Evolutionary conservation across 2,888 invertebrate genomes (phyloP), one percentile per base, ranked within the genome.

Genomic region (Drosophila emarginata): DNA sequence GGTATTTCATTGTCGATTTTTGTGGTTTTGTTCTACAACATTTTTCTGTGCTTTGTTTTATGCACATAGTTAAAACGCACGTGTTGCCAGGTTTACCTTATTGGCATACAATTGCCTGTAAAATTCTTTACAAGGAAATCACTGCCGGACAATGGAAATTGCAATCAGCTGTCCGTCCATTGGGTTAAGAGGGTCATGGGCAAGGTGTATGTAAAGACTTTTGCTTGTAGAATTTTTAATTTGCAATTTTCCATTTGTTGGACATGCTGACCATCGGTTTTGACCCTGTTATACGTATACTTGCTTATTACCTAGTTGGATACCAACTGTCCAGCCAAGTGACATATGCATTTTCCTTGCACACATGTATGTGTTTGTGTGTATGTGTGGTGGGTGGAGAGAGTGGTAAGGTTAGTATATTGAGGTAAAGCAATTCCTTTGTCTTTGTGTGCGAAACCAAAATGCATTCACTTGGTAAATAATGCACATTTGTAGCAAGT

Each of bases 31-130:
- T 26, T 32, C 18, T 59, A 39, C 9, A 28, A 28, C 26, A 4
- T 21, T 15, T 52, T 39, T 11, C 26, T 57, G 39, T 37, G 59
- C 36, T 67, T 52, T 54, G 64, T 63, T 57, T 77, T 45, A 45
- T 45, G 45, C 21, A 45, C 45, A 45, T 45, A 45, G 63, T 52
- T 56, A 57, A 57, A 51, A 68, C 74, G 79, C 76, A 81, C 74
- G 78, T 84, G 80, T 79, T 81, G 74, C 69, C 76, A 61, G 45
- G 52, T 37, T 65, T 61, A 69, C 54, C 74, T 72, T 72, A 75
- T 80, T 80, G 82, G 74, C 74, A 67, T 68, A 72, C 66, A 76
- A 77, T 80, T 77, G 72, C 72, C 61, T 72, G 65, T 65, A 79
- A 80, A 21, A 79, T 79, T 65, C 74, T 70, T 65, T 68, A 40